These are phyloP conservation scores for Hirundichthys speculiger DNA, from an alignment of 2,113 vertebrate genomes.

Conservation along the genomic window DNA sequence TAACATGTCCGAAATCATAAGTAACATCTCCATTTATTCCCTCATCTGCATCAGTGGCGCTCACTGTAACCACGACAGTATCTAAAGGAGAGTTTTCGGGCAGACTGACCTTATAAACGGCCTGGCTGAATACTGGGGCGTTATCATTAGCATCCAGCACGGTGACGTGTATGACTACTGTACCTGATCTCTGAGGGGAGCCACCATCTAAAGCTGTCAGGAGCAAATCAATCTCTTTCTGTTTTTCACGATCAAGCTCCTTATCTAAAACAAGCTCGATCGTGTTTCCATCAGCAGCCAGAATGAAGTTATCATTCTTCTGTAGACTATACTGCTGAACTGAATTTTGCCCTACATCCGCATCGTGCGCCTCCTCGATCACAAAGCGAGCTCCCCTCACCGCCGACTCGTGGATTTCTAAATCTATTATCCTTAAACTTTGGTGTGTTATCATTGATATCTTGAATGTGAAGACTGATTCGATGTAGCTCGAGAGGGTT, in stretches of 20 bases:
- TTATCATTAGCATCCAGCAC: constrained; percentile 74
- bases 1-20: constrained; percentile 67
- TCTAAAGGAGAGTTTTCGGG: too few species aligned
- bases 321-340: constrained; percentile 74
- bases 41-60: too few species aligned
- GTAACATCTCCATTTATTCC: too few species aligned
- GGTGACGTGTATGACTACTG: constrained; percentile 57
- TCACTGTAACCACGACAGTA: too few species aligned
- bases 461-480: constrained; percentile 74
- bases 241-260: constrained; percentile 68
- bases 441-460: constrained; percentile 84
- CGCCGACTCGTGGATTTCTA: constrained; percentile 75
- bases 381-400: constrained; percentile 63
- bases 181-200: constrained; percentile 69
- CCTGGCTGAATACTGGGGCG: constrained; percentile 52
- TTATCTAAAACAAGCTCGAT: constrained; percentile 73
- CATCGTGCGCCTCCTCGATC: constrained; percentile 77
- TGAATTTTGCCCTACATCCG: constrained; percentile 76
- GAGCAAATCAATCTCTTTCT: constrained; percentile 43
- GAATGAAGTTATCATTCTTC: constrained; percentile 70
- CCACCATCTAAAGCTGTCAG: constrained; percentile 72
- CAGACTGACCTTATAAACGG: constrained; percentile 39
- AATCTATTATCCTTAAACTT: constrained; percentile 61
- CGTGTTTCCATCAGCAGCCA: constrained; percentile 54
- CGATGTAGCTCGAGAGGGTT: constrained; percentile 72